Conservation (phyloP, 2,888 invertebrate species). For the Drosophila austrosaltans region DNA sequence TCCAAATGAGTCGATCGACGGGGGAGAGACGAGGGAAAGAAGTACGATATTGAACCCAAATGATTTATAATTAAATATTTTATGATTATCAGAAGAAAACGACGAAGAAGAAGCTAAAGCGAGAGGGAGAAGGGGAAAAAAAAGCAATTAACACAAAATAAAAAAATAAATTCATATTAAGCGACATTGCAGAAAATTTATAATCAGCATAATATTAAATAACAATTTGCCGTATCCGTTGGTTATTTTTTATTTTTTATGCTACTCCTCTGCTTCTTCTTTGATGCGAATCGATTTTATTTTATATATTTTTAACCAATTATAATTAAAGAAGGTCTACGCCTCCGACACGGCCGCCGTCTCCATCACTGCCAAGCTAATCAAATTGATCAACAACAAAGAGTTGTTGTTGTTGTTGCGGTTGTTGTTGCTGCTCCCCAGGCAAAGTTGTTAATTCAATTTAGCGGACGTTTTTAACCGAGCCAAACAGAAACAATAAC, state of each 20-base stretch:
- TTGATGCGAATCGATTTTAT: background rate
- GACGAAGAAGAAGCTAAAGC: background rate
- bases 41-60: constrained; percentile 55
- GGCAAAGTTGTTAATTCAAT: constrained; percentile 58
- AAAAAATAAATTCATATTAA: constrained; percentile 42
- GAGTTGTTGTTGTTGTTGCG: constrained; percentile 22
- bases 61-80: constrained; percentile 79
- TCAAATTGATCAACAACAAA: constrained; percentile 45
- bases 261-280: background rate
- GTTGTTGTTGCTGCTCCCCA: constrained; percentile 30
- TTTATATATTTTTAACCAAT: constrained; percentile 41
- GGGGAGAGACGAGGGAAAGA: constrained; percentile 7
- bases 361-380: constrained; percentile 45
- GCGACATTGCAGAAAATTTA: constrained; percentile 59
- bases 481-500: constrained; percentile 33
- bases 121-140: constrained; percentile 12
- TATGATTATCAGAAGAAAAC: constrained; percentile 59
- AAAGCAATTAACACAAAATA: constrained; percentile 50
- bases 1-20: constrained; percentile 40
- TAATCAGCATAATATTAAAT: constrained; percentile 57
- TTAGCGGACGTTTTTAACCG: constrained; percentile 37
- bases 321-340: constrained; percentile 62
- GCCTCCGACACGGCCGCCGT: constrained; percentile 9
- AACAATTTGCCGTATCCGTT: constrained; percentile 32
- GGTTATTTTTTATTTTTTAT: constrained; percentile 20